phyloP scores from a whole-genome alignment of 2,888 invertebrate genomes.

The Oscheius sp. region DNA sequence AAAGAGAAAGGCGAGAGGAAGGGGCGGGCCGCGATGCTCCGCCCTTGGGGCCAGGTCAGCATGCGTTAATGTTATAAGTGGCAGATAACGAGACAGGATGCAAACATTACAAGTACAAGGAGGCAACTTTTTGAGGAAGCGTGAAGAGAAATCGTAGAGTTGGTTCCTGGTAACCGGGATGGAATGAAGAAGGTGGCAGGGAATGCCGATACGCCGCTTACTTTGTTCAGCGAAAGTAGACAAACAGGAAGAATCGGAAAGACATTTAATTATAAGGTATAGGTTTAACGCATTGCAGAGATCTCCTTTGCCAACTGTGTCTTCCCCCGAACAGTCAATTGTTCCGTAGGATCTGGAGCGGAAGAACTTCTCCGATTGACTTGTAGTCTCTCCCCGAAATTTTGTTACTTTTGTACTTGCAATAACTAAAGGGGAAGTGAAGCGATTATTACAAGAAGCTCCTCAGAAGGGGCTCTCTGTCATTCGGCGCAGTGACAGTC shows the following conservation, averaged over 20 bases:
- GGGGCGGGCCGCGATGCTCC: conserved; percentile 15
- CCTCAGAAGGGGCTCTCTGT: conserved; percentile 4
- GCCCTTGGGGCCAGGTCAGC: conserved; percentile 28
- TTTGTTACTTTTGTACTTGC: no score
- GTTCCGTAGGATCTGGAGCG: no score
- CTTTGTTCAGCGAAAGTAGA: no score
- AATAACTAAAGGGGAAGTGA: no score
- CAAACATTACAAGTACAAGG: conserved; percentile 22
- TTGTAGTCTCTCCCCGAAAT: no score
- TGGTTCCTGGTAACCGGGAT: not conserved
- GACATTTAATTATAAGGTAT: no score
- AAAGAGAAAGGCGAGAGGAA: conserved; percentile 2
- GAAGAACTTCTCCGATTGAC: no score
- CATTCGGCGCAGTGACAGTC: conserved; percentile 16
- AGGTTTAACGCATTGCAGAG: no score
- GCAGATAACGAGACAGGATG: conserved; percentile 13
- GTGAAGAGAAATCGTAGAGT: not conserved
- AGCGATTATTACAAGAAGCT: conserved; percentile 1
- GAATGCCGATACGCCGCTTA: not conserved
- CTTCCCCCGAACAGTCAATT: no score
- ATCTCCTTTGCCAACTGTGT: no score
- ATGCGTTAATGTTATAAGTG: conserved; percentile 30
- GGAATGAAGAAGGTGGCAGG: not conserved
- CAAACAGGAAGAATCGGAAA: no score
- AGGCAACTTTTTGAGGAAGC: not conserved